A percentile compares a stretch with the other conserved stretches of the same genome.
Conservation (phyloP, 2,113 vertebrate species). For the Salvelinus namaycush region DNA sequence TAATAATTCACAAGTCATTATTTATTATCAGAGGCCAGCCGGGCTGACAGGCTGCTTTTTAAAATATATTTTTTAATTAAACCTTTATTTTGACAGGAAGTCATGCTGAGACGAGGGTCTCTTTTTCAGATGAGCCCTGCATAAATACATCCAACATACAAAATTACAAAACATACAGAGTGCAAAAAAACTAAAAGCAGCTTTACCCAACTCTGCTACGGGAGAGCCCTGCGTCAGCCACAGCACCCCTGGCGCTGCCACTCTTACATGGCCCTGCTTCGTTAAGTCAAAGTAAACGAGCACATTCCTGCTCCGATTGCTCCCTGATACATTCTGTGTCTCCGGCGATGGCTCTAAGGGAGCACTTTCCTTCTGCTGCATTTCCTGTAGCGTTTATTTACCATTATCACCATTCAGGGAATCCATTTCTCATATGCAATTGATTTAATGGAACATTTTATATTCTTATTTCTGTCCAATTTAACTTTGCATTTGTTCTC, state of each 20-base stretch:
- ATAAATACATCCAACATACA: no score
- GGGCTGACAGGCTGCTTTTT: conserved; percentile 15
- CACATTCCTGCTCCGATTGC: conserved; percentile 56
- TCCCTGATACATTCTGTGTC: conserved; percentile 61
- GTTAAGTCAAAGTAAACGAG: conserved; percentile 67
- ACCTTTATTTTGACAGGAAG: no score
- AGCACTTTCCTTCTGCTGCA: conserved; percentile 38
- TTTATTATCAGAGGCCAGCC: conserved; percentile 39
- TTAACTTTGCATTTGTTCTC: no score
- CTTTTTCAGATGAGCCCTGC: no score
- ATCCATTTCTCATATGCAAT: conserved; percentile 43
- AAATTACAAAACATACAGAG: no score
- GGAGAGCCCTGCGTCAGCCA: conserved; percentile 52
- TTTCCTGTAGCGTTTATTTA: conserved; percentile 61
- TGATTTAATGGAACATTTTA: conserved; percentile 13
- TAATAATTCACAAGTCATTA: conserved; percentile 48
- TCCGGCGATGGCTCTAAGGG: conserved; percentile 48
- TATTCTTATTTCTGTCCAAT: background rate
- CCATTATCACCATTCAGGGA: conserved; percentile 61
- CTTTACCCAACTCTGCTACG: conserved; percentile 15
- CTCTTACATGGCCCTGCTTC: conserved; percentile 48
- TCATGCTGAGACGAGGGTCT: no score
- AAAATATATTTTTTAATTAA: no score
- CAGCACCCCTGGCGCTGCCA: conserved; percentile 45
- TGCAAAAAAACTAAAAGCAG: no score